Evolutionary conservation across 2,113 vertebrate genomes (phyloP).

Genomic region (Cacatua alba): DNA sequence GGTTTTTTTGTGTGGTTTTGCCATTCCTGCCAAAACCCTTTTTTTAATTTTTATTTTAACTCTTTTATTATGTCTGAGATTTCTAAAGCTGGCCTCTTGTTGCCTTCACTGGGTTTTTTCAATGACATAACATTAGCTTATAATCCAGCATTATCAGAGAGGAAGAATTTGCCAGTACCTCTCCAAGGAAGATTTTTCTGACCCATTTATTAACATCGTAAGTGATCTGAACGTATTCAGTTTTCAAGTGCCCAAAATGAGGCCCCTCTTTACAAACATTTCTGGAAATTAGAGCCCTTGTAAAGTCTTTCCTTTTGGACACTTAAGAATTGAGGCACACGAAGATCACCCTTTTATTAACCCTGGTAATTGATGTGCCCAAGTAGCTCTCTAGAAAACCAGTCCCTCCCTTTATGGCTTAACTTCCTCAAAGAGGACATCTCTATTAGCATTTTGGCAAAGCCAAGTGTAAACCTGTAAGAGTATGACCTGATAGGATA

Average conservation of each 20-base stretch:
- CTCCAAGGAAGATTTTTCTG: background rate
- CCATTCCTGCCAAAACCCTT: background rate
- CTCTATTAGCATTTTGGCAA: background rate
- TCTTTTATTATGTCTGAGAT: background rate
- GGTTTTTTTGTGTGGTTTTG: background rate
- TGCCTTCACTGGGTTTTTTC: background rate
- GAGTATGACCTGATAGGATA: background rate
- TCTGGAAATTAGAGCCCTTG: background rate
- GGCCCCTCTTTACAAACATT: background rate
- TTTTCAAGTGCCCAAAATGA: background rate
- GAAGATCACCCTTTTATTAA: background rate
- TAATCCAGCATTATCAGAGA: background rate
- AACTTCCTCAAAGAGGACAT: background rate
- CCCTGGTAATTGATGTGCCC: background rate
- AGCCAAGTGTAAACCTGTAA: accelerated
- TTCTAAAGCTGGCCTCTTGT: background rate
- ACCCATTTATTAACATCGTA: background rate
- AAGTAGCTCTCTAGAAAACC: background rate
- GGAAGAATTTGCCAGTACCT: background rate
- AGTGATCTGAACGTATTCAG: background rate
- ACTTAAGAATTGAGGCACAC: background rate
- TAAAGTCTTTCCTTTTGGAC: background rate
- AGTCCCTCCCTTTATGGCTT: background rate
- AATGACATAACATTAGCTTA: background rate
- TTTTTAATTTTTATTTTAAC: background rate